These are phyloP conservation scores for Aporrectodea caliginosa DNA, from an alignment of 1,140 invertebrate genomes.

Conservation along the genomic window DNA sequence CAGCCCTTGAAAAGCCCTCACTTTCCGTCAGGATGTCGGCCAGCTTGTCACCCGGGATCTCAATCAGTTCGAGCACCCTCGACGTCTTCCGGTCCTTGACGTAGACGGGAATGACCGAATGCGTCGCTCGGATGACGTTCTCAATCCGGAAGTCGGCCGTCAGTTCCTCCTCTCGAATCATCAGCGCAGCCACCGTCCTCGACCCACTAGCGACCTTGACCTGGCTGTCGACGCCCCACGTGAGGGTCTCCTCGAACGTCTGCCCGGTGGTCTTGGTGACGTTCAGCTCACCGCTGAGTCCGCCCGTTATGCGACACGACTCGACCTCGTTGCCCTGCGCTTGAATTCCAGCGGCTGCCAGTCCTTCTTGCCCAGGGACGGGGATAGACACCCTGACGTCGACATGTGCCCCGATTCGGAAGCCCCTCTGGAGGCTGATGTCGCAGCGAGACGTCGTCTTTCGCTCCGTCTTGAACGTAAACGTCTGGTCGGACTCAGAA, in stretches of 20 bases:
- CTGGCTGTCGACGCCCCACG: conserved; percentile 48
- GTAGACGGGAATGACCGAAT: conserved; percentile 14
- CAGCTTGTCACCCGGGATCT: conserved; percentile 10
- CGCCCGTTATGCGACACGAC: conserved; percentile 44
- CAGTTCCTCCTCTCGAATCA: conserved; percentile 15
- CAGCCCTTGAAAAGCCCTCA: neutral
- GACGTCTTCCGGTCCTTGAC: conserved; percentile 13
- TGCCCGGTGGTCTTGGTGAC: conserved; percentile 43
- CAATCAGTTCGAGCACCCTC: neutral
- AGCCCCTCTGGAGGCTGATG: conserved; percentile 10
- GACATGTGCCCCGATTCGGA: conserved; percentile 43
- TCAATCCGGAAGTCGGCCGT: conserved; percentile 8
- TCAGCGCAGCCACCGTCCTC: conserved; percentile 7
- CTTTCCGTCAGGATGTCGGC: neutral
- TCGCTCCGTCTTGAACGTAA: conserved; percentile 53
- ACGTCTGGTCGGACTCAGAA: conserved; percentile 44
- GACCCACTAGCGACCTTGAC: conserved; percentile 5
- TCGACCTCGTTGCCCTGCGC: neutral
- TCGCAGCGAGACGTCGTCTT: conserved; percentile 43
- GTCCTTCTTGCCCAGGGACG: conserved; percentile 44
- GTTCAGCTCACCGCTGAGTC: conserved; percentile 44
- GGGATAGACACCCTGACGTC: conserved; percentile 49
- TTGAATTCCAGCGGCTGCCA: neutral
- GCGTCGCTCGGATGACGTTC: conserved; percentile 12
- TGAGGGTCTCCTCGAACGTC: conserved; percentile 44